Percentiles rank a stretch among this genome's conserved stretches.
phyloP scores from a whole-genome alignment of 2,113 vertebrate genomes.

The Pungitius pungitius region DNA sequence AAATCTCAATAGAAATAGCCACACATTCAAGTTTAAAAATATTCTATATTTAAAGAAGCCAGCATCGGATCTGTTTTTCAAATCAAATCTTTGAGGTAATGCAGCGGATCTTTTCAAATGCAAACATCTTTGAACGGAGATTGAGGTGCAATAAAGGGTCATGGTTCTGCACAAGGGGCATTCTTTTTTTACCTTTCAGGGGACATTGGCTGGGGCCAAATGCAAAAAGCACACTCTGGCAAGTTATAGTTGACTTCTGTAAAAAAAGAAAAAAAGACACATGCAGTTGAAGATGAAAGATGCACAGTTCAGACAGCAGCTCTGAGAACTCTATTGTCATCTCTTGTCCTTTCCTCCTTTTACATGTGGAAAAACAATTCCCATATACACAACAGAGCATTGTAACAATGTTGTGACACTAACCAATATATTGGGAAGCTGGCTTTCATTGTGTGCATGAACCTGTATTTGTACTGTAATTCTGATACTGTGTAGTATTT shows the following conservation, averaged over 20 bases:
- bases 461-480: constrained; percentile 81
- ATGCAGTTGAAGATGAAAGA: constrained; percentile 25
- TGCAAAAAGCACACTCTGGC: constrained; percentile 47
- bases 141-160: constrained; percentile 56
- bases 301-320: constrained; percentile 35
- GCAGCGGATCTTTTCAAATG: constrained; percentile 18
- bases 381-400: constrained; percentile 73
- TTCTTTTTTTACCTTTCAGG: constrained; percentile 67
- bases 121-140: constrained; percentile 41
- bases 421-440: constrained; percentile 80
- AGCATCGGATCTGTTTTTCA: constrained; percentile 10
- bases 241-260: constrained; percentile 24
- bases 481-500: constrained; percentile 62
- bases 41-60: background rate
- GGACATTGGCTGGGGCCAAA: constrained; percentile 57
- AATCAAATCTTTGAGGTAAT: constrained; percentile 6
- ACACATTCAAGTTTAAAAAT: constrained; percentile 1
- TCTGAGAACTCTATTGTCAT: constrained; percentile 42
- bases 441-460: constrained; percentile 84
- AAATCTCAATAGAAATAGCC: background rate
- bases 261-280: constrained; percentile 4
- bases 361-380: constrained; percentile 51
- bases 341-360: constrained; percentile 48
- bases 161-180: constrained; percentile 71
- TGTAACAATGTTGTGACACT: constrained; percentile 76